Evolutionary conservation across 2,888 invertebrate species (phyloP).

Genomic region (Drosophila cognata): DNA sequence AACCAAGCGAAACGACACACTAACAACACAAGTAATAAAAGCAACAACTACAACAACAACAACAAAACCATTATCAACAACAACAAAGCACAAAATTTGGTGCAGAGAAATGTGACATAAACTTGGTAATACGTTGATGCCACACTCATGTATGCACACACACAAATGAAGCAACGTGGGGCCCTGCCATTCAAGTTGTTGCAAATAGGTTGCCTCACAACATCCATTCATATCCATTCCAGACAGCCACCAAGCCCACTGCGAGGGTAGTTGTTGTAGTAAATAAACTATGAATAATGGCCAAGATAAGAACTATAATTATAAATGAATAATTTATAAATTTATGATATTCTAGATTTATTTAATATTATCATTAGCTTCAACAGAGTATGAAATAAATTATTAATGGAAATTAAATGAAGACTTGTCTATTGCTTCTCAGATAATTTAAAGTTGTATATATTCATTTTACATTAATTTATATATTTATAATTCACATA

Average conservation of each 20-base stretch:
- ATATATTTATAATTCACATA: background rate
- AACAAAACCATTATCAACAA: slow-evolving; percentile 22
- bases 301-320: background rate
- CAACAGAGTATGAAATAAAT: background rate
- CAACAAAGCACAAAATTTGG: slow-evolving; percentile 42
- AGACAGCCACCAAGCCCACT: slow-evolving; percentile 1
- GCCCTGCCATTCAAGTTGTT: slow-evolving; percentile 31
- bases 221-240: background rate
- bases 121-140: slow-evolving; percentile 59
- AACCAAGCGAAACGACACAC: slow-evolving; percentile 61
- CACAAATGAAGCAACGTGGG: slow-evolving; percentile 50
- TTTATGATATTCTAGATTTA: background rate
- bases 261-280: slow-evolving; percentile 29
- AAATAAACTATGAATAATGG: background rate
- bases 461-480: background rate
- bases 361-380: background rate
- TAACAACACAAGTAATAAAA: slow-evolving; percentile 14
- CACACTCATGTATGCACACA: slow-evolving; percentile 12
- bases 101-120: slow-evolving; percentile 60
- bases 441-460: background rate
- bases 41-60: slow-evolving; percentile 13
- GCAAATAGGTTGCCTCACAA: slow-evolving; percentile 25
- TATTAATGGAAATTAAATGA: background rate
- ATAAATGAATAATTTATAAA: background rate
- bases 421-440: background rate